Base-by-base conservation (phyloP, 2,113 vertebrate genomes). In the Spea bombifrons region DNA sequence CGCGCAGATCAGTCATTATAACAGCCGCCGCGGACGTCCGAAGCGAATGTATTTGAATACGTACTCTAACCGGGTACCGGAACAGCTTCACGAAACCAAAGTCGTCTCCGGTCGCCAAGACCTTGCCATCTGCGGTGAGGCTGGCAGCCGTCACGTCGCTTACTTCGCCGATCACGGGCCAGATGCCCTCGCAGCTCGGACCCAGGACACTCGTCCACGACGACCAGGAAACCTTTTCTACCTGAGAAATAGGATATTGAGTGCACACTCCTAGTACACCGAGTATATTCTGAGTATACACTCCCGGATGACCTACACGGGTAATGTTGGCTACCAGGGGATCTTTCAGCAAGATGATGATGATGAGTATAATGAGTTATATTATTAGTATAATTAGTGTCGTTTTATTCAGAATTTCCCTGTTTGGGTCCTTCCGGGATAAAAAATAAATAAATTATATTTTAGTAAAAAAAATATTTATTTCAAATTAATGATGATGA, bases 61-160 rank as follows among this genome's bases (percentile, higher is more conserved):
- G 90, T 90, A 98, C 97, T 91, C 95, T 98, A 76, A 94, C 94
- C 64, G 97, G 97, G 78, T 95, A 98, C 86, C 90, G 94, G 85
- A 99, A 99, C 65, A 99, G 92, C 85, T 99, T 99, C 84, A 99
- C 92, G 82, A 98, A 98, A 87, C 97, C 97, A 86, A 98, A 93
- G 86, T 99, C 97, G 86, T 99, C 97, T 80, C 97, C 97, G 55
- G 97, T 98, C 63, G 95, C 96, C 73, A 99, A 90, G 43, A 99
- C 89, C 87, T 92, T 95, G 84, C 84, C 94, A 83, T 97, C 93
- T 72, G 88, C 92, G 84, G 94, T 98, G 83, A 98, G 95, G 86
- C 95, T 96, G 59, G 95, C 93, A 52, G 95, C 78, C 52, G 93
- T 98, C 82, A 99, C 92, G 80, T 98, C 97, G 0, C 94, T 94